Percentiles rank a stretch among this genome's conserved stretches.
phyloP scores from a whole-genome alignment of 2,797 vertebrate species.

The Microctenopoma steveboyesi region DNA sequence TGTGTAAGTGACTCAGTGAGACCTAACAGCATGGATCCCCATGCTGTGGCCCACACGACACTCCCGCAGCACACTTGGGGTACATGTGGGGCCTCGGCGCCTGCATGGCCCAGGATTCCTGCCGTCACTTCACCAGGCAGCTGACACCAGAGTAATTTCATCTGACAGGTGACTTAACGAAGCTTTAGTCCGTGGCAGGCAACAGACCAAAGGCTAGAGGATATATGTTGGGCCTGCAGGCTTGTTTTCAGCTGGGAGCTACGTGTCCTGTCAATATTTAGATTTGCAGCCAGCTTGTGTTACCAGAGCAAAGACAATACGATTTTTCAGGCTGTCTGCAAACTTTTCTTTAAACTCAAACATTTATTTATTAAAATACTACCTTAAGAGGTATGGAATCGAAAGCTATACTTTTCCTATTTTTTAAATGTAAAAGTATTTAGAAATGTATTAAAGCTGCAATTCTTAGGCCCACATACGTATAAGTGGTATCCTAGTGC shows the following conservation, averaged over 20 bases:
- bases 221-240: slow-evolving; percentile 39
- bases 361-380: slow-evolving; percentile 8
- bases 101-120: slow-evolving; percentile 51
- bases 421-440: no score
- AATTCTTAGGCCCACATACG: neutral
- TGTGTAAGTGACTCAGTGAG: slow-evolving; percentile 58
- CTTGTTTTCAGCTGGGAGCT: slow-evolving; percentile 51
- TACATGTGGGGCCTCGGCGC: slow-evolving; percentile 39
- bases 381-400: neutral
- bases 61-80: slow-evolving; percentile 26
- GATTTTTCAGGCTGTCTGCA: slow-evolving; percentile 8
- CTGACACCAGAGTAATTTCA: slow-evolving; percentile 72
- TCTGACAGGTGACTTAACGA: slow-evolving; percentile 80
- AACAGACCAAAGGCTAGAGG: slow-evolving; percentile 43
- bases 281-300: slow-evolving; percentile 26
- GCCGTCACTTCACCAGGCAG: slow-evolving; percentile 46
- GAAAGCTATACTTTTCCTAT: no score
- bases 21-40: slow-evolving; percentile 56
- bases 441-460: no score
- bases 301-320: slow-evolving; percentile 26
- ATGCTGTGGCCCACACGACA: slow-evolving; percentile 7
- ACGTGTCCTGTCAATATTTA: slow-evolving; percentile 52
- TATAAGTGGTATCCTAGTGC: slow-evolving; percentile 11
- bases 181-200: slow-evolving; percentile 70
- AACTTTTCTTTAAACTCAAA: slow-evolving; percentile 2